phyloP scores from a whole-genome alignment of 2,797 vertebrate genomes.

The Chaenodraco wilsoni region DNA sequence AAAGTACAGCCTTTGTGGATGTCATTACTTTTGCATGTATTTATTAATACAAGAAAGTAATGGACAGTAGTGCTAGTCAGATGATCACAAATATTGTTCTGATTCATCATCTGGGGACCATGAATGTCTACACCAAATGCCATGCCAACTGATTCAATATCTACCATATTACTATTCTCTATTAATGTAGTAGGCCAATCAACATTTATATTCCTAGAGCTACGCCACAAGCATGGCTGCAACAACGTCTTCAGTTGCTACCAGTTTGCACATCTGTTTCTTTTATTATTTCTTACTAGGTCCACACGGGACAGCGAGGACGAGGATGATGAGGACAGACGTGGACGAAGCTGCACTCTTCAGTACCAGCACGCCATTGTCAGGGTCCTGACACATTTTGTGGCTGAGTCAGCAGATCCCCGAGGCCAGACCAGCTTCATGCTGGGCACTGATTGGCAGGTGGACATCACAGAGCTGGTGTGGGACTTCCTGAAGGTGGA shows the following conservation, averaged over 20 bases:
- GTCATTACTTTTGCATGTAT: neutral
- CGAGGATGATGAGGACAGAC: constrained; percentile 90
- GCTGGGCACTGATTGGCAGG: constrained; percentile 92
- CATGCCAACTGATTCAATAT: neutral
- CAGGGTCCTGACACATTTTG: constrained; percentile 92
- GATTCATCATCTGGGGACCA: neutral
- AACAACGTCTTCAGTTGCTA: neutral
- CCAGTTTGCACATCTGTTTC: neutral
- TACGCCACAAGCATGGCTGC: neutral
- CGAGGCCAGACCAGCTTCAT: constrained; percentile 87
- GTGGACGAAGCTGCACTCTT: constrained; percentile 89
- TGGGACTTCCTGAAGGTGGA: constrained; percentile 93
- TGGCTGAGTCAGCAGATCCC: constrained; percentile 86
- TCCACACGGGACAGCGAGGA: constrained; percentile 91
- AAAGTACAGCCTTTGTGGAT: neutral
- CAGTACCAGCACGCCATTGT: constrained; percentile 94
- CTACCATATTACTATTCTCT: neutral
- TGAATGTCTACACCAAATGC: neutral
- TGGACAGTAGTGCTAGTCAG: neutral
- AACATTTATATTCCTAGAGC: neutral
- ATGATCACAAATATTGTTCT: neutral
- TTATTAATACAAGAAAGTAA: no score
- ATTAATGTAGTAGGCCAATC: neutral
- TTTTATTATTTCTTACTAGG: constrained; percentile 67
- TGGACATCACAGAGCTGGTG: constrained; percentile 93